Conservation (phyloP, 2,113 vertebrate genomes). For the Zeus faber region DNA sequence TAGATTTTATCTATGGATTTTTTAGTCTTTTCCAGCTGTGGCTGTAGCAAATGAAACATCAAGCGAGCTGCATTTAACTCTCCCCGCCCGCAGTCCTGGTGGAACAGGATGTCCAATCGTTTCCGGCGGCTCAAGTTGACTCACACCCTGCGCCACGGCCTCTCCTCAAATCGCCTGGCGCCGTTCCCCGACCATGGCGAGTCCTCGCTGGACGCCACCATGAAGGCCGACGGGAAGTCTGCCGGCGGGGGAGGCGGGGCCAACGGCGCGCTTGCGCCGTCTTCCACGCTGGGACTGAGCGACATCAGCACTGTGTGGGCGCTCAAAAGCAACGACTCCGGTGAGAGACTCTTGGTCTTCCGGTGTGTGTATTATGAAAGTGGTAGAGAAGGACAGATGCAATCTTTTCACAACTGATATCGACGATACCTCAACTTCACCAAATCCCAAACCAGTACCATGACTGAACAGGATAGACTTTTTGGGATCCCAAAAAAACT, state of each 20-base stretch:
- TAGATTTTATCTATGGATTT: too few species aligned
- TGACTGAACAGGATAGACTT: too few species aligned
- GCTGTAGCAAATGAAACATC: too few species aligned
- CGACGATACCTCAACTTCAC: too few species aligned
- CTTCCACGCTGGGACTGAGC: slow-evolving; percentile 41
- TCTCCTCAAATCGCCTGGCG: slow-evolving; percentile 83
- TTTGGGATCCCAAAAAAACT: too few species aligned
- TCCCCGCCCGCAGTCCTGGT: slow-evolving; percentile 85
- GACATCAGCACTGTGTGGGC: slow-evolving; percentile 71
- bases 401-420: too few species aligned
- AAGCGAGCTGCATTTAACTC: too few species aligned
- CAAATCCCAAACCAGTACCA: too few species aligned
- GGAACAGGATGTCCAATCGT: slow-evolving; percentile 97
- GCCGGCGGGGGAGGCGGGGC: slow-evolving; percentile 44
- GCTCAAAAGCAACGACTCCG: slow-evolving; percentile 72
- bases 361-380: too few species aligned
- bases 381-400: too few species aligned
- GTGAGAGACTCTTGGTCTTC: too few species aligned
- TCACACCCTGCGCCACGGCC: slow-evolving; percentile 88
- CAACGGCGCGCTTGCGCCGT: slow-evolving; percentile 23
- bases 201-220: slow-evolving; percentile 81
- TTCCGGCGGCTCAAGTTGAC: slow-evolving; percentile 94
- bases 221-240: slow-evolving; percentile 73
- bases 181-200: slow-evolving; percentile 83
- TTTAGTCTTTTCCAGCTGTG: too few species aligned